Percentiles rank a stretch among this genome's conserved stretches.
Conservation (phyloP, 37 sponge, comb jelly and placozoan genomes). For the Cladorhizidae sp. region DNA sequence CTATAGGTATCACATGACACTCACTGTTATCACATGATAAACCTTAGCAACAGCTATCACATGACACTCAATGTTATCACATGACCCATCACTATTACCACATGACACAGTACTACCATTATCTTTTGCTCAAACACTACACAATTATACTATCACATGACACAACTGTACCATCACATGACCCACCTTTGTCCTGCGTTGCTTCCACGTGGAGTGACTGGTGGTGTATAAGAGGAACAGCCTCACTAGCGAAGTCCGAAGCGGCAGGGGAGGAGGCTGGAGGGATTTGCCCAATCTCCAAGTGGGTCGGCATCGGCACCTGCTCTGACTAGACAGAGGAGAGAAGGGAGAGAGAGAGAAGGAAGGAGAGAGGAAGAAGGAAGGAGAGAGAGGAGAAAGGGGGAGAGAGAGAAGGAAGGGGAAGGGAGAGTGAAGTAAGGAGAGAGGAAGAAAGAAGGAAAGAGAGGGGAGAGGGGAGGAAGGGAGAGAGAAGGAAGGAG, state of each 20-base stretch:
- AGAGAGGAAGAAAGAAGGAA: conserved; percentile 38
- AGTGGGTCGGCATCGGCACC: conserved; percentile 48
- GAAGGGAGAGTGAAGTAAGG: conserved; percentile 29
- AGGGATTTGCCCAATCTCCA: conserved; percentile 49
- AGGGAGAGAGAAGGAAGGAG: conserved; percentile 37
- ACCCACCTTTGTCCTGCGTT: neutral
- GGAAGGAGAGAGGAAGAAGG: neutral
- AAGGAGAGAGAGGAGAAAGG: conserved; percentile 13
- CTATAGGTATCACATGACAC: too few species aligned
- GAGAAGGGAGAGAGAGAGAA: neutral
- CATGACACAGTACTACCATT: too few species aligned
- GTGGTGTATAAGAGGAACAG: neutral
- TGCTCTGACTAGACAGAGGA: conserved; percentile 9
- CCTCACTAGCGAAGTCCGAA: too few species aligned
- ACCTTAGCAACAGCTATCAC: too few species aligned
- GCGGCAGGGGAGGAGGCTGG: neutral
- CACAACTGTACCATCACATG: neutral
- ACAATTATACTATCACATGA: too few species aligned
- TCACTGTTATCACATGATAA: too few species aligned
- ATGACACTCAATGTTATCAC: too few species aligned
- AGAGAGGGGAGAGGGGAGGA: conserved; percentile 26
- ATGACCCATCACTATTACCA: too few species aligned
- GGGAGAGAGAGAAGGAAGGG: conserved; percentile 29
- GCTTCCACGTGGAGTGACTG: neutral
- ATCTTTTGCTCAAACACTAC: too few species aligned